phyloP scores from a whole-genome alignment of 2,888 invertebrate species.

The Elmis aenea region DNA sequence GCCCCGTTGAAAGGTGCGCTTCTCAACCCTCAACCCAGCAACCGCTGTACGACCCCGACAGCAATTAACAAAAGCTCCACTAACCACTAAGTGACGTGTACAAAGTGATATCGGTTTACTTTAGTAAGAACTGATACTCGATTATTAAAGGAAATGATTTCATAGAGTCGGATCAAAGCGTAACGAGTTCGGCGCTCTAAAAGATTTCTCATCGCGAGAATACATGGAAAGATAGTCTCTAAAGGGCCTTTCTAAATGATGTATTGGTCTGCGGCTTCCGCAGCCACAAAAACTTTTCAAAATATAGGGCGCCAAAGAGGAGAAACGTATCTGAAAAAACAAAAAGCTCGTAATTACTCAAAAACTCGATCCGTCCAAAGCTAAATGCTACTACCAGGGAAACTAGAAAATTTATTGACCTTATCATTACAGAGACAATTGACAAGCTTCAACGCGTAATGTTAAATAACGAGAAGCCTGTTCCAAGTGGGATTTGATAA shows the following conservation, averaged over 20 bases:
- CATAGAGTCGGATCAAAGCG: conserved; percentile 4
- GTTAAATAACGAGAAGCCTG: too few relatives aligned
- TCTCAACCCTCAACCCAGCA: conserved; percentile 19
- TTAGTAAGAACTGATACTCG: conserved; percentile 17
- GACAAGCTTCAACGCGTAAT: too few relatives aligned
- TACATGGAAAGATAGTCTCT: conserved; percentile 2
- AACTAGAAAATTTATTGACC: too few relatives aligned
- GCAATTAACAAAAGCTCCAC: conserved; percentile 29
- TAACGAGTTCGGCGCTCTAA: too few relatives aligned
- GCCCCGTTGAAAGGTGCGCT: conserved; percentile 27
- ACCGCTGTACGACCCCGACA: conserved; percentile 25
- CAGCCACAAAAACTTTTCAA: background rate
- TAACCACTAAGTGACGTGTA: conserved; percentile 28
- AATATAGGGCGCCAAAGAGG: background rate
- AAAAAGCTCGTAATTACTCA: too few relatives aligned
- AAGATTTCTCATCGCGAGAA: too few relatives aligned
- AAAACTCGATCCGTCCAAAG: too few relatives aligned
- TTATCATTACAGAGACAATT: too few relatives aligned
- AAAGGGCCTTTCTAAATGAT: conserved; percentile 9
- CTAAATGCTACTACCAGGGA: too few relatives aligned
- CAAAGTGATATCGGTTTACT: conserved; percentile 28
- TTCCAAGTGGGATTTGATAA: too few relatives aligned
- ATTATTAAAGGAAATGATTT: conserved; percentile 14
- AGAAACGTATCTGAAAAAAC: too few relatives aligned
- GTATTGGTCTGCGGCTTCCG: conserved; percentile 6